These are phyloP conservation scores for Clistopyga incitator DNA, from an alignment of 2,888 invertebrate genomes.

Conservation along the genomic window DNA sequence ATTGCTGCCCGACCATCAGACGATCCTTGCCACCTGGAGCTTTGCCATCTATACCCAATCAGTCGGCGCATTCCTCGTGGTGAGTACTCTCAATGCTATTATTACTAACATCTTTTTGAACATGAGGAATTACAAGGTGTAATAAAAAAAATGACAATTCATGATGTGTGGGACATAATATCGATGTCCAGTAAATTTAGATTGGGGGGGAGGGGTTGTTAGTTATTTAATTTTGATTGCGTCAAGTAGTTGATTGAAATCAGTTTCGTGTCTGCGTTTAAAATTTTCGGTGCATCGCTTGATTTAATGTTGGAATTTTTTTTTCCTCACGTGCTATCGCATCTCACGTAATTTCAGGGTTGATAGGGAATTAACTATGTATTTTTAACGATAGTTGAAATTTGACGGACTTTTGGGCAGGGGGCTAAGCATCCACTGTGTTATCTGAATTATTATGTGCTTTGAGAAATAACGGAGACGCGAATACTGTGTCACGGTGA, in stretches of 20 bases:
- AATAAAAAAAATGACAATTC: no score
- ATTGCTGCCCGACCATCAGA: conserved; percentile 87
- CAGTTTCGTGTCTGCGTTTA: no score
- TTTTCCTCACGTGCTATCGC: no score
- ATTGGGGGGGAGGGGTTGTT: no score
- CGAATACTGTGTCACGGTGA: background rate
- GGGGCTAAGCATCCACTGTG: background rate
- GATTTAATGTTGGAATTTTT: no score
- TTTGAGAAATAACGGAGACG: background rate
- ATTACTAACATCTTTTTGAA: background rate
- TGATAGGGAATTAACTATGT: background rate
- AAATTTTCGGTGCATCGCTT: no score
- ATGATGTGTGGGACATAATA: no score
- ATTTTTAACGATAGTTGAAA: background rate
- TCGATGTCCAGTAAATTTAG: no score
- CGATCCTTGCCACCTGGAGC: conserved; percentile 86
- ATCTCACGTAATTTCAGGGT: no score
- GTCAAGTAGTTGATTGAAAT: no score
- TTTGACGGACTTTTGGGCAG: background rate
- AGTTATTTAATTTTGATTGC: no score
- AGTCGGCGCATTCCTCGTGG: conserved; percentile 80
- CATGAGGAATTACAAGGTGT: background rate
- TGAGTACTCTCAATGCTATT: conserved; percentile 72
- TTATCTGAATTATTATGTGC: background rate
- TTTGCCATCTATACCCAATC: conserved; percentile 79